Base-by-base conservation (phyloP, 2,797 vertebrate species). In the Bovichtus diacanthus region DNA sequence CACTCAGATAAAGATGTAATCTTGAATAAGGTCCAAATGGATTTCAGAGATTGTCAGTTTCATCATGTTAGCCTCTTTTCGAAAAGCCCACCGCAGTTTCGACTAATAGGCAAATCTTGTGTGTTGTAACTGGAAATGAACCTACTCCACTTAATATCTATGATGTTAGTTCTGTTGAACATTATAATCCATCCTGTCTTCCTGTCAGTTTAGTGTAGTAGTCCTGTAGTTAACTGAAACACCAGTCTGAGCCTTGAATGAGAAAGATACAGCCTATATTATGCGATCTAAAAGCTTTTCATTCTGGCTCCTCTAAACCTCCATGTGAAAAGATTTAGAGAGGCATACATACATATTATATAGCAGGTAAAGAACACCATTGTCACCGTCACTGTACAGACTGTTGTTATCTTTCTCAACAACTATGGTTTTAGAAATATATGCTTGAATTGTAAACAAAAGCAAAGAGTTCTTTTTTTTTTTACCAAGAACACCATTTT, bases 11-110 rank as follows among this genome's bases (percentile, higher is more conserved):
- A 90, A 93, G 83, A 92, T 85, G 62, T 92, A 90, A 94, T 92
- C 89, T 92, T 92, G 90, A 93, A 85, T 78, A 61, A 74, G 74
- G 83, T 92, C 92, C 93, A 94, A 94, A 94, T 91, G 92, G 91
- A 93, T 93, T 94, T 87, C 55, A 85, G 90, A 91, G 92, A 87
- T 91, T 90, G 88, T 89, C 84, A 60, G 78, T 90, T 91, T 90
- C 84, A 90, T 81, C 84, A 81, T 83, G 90, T 93, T 92, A 90
- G 91, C 88, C 92, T 92, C 90, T 94, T 94, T 92, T 86, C 69
- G 8, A 79, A 92, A 88, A 87, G 39, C 79, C 69, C 70, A 70
- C 54, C 9, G 41, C 75, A 49, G 76, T 89, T 83, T 77, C 2
- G 6, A 71, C 81, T 65, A 61, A 84, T 43, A 76, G 66, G 64